Base-by-base conservation (phyloP, 2,113 vertebrate species). In the Corythornis cristatus region DNA sequence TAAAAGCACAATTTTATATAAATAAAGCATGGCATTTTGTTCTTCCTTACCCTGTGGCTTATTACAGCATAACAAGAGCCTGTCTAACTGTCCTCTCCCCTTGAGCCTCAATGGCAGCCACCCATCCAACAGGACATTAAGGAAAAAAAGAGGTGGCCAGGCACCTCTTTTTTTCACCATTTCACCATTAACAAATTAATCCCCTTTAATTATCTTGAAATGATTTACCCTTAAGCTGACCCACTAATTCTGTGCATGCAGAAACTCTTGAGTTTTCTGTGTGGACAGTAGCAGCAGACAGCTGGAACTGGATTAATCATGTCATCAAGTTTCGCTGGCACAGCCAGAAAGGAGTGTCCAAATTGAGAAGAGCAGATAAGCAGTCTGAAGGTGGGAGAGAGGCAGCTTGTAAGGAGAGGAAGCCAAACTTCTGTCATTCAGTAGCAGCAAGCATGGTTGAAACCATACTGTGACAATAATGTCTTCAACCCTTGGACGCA, bases 121-220 rank as follows among this genome's bases (percentile, higher is more conserved):
- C 50, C 23, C 67, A 17, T 56, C 23, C 67, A 29, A 25, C 0
- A 3, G 37, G 74, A 54, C 37, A 31, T n/a, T 6, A 26, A 56
- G 53, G 31, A 26, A 43, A 37, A 4, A 1, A 3, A 0, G 35
- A 50, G 1, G 8, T 51, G 50, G 60, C 17, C 50, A n/a, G 50
- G 57, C 20, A 43, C 35, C 62, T 25, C 57, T 65, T 65, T 31
- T 31, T 26, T 42, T 22, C 22, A 48, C 29, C 22, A 31, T 33
- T 83, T 76, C 64, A 48, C 50, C 13, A 71, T 42, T 54, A 61
- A 66, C 8, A 33, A 71, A 31, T 77, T 70, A 57, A 71, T 45
- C 76, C 25, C 5, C 45, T 9, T 61, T 54, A 12, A 2, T 65
- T 53, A 76, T 40, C 35, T 68, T 57, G 45, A 57, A 56, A 45